A percentile compares a stretch with the other conserved stretches of the same genome.
Evolutionary conservation across 2,797 vertebrate genomes (phyloP).

Genomic region (Xenopus petersii): DNA sequence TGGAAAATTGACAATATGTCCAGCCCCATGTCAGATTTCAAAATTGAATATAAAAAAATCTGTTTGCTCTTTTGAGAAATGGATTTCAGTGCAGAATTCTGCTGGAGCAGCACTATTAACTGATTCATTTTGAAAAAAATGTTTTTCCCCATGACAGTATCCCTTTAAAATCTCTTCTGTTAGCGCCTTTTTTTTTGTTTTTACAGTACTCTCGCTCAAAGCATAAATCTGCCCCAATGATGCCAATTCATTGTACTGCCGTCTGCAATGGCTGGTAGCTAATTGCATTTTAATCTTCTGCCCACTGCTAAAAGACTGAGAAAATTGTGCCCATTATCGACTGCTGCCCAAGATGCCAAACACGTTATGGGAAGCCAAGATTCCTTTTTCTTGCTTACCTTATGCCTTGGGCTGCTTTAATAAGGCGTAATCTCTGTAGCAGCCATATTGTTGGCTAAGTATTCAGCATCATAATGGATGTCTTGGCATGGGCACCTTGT

Average conservation of each 20-base stretch:
- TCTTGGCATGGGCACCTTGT: slow-evolving; percentile 3
- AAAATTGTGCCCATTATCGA: not conserved
- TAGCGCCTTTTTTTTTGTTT: no score
- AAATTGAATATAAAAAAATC: no score
- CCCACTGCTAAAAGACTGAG: not conserved
- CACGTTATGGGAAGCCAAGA: not conserved
- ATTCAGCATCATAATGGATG: slow-evolving; percentile 13
- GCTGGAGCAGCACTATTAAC: no score
- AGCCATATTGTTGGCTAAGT: slow-evolving; percentile 5
- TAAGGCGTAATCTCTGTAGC: slow-evolving; percentile 17
- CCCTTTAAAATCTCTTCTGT: no score
- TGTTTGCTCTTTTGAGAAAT: no score
- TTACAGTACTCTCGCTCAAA: not conserved
- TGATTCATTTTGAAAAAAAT: no score
- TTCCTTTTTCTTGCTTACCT: not conserved
- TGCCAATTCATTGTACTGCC: not conserved
- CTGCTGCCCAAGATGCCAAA: not conserved
- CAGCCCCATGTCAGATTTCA: no score
- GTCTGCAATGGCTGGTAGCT: not conserved
- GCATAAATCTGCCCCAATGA: not conserved
- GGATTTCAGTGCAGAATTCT: no score
- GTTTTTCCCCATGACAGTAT: no score
- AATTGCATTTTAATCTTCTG: not conserved
- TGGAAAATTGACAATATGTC: no score
- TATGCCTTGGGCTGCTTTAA: slow-evolving; percentile 9